These are phyloP conservation scores for Planococcus citri DNA, from an alignment of 1,140 invertebrate species.

Conservation along the genomic window DNA sequence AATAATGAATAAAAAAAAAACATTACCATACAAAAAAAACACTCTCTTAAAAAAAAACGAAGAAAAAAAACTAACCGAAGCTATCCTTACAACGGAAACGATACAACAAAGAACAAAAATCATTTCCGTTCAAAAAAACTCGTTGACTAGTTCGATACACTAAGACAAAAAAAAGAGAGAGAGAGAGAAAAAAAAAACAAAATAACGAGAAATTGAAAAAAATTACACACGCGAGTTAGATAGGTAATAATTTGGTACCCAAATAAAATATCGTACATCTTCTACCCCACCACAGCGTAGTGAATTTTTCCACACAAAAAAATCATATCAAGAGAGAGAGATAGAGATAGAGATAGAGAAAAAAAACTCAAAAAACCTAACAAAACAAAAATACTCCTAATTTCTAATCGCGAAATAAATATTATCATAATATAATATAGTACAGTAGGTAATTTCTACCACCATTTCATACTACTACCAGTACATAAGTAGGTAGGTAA, in stretches of 20 bases:
- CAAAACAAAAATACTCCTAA: conserved; percentile 13
- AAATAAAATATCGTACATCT: no score
- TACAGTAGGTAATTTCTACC: background rate
- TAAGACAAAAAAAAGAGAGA: background rate
- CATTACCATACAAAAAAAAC: background rate
- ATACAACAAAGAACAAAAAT: conserved; percentile 18
- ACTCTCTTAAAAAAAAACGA: background rate
- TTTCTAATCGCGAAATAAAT: background rate
- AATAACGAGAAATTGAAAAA: background rate
- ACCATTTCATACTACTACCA: background rate
- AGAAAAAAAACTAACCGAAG: conserved; percentile 12
- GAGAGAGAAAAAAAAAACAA: conserved; percentile 10
- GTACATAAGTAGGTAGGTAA: no score
- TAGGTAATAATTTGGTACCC: no score
- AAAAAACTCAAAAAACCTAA: conserved; percentile 2
- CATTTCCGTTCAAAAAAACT: conserved; percentile 9
- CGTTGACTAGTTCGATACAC: conserved; percentile 17
- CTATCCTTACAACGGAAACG: conserved; percentile 13
- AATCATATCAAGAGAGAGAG: background rate
- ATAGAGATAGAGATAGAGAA: background rate
- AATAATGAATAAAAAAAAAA: background rate
- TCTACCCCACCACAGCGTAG: no score
- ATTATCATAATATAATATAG: no score
- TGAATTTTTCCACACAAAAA: no score
- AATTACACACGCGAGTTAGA: no score